Percentiles rank a stretch among this genome's conserved stretches.
Evolutionary conservation across 1,140 invertebrate genomes (phyloP).

Genomic region (Caenorhabditis brenneri): DNA sequence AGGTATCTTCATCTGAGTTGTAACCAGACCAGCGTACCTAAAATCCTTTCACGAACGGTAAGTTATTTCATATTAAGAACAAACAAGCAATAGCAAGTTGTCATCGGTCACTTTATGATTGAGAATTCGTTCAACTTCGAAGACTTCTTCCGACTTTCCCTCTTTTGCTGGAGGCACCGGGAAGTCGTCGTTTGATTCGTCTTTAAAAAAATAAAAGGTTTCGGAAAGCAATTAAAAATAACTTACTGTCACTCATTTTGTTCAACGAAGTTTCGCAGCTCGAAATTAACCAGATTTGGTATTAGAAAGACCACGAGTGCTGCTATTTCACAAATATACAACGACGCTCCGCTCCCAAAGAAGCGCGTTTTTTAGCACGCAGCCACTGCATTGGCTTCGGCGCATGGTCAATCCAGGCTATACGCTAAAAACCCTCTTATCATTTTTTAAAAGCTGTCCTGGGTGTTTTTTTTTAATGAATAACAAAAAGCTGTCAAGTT

Average conservation of each 20-base stretch:
- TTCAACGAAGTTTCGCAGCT: not conserved
- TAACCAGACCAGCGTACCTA: not conserved
- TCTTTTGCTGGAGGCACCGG: not conserved
- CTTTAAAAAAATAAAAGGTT: not conserved
- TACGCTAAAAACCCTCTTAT: no score
- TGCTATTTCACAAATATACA: not conserved
- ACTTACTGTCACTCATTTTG: not conserved
- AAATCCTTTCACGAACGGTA: no score
- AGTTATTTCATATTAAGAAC: no score
- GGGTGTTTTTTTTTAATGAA: no score
- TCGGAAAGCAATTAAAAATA: not conserved
- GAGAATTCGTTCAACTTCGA: slow-evolving; percentile 18
- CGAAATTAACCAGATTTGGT: no score
- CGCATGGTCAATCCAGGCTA: not conserved
- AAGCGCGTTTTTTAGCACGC: slow-evolving; percentile 8
- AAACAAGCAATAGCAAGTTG: not conserved
- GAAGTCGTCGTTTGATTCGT: not conserved
- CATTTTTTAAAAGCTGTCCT: no score
- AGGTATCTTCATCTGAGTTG: not conserved
- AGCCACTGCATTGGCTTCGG: no score
- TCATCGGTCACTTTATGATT: not conserved
- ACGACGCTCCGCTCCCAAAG: not conserved
- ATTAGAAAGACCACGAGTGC: no score
- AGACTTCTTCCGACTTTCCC: slow-evolving; percentile 2
- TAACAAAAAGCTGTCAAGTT: no score